phyloP scores from a whole-genome alignment of 35 echinoderm and acorn worm species.

The Ophioderma brevispina region DNA sequence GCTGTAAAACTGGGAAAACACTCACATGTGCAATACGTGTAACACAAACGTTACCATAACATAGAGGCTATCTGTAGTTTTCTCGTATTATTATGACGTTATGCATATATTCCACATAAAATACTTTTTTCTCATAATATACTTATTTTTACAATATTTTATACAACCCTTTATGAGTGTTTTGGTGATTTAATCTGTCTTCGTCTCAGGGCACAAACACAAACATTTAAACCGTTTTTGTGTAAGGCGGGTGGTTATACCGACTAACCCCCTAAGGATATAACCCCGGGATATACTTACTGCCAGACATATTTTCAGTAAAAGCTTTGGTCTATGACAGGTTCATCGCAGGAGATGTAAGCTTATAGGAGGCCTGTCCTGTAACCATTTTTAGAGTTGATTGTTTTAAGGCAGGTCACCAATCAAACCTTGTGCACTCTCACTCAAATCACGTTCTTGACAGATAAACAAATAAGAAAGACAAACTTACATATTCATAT shows the following conservation, averaged over 20 bases:
- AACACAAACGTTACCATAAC: no score
- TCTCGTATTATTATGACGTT: no score
- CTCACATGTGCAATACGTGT: no score
- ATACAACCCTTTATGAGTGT: background rate
- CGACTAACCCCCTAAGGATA: background rate
- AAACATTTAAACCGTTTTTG: background rate
- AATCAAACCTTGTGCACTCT: constrained; percentile 25
- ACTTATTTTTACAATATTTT: background rate
- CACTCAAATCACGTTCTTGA: constrained; percentile 49
- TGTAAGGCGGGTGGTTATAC: no score
- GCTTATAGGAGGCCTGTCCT: constrained; percentile 56
- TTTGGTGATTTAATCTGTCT: background rate
- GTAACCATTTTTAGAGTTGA: constrained; percentile 77
- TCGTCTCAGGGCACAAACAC: background rate
- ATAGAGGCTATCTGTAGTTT: no score
- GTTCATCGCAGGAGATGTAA: constrained; percentile 50
- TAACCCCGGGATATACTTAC: constrained; percentile 24
- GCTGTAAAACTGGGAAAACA: no score
- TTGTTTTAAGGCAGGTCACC: constrained; percentile 62
- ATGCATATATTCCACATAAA: no score
- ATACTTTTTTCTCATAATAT: no score
- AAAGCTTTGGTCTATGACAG: constrained; percentile 71
- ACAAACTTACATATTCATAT: no score
- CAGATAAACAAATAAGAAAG: background rate
- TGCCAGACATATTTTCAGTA: constrained; percentile 62